Percentiles rank a stretch among this genome's conserved stretches.
phyloP scores from a whole-genome alignment of 2,113 vertebrate species.

The Zapornia atra region DNA sequence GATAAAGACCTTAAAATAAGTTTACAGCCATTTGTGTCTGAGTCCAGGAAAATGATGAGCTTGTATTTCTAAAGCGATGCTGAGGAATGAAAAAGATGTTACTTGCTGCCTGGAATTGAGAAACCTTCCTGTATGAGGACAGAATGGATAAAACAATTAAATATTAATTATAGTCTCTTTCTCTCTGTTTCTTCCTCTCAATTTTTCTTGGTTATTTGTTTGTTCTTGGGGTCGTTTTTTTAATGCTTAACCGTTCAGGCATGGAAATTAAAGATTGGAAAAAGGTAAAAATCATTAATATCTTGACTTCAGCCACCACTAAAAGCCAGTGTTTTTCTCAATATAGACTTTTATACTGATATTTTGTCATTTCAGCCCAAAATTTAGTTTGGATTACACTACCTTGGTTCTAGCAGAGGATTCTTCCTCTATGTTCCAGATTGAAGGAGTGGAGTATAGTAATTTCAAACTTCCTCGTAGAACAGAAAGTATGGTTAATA shows the following conservation, averaged over 20 bases:
- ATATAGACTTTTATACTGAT: background rate
- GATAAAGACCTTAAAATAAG: background rate
- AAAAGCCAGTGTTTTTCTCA: background rate
- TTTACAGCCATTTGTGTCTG: background rate
- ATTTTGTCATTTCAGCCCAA: background rate
- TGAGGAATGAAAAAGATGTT: background rate
- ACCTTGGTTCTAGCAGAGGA: background rate
- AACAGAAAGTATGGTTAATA: background rate
- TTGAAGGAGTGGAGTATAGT: background rate
- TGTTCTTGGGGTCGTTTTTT: background rate
- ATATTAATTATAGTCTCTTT: background rate
- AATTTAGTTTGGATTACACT: background rate
- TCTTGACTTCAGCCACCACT: background rate
- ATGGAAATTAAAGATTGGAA: background rate
- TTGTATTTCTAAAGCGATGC: background rate
- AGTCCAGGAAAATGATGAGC: background rate
- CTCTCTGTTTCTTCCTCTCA: too few relatives aligned
- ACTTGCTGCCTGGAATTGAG: background rate
- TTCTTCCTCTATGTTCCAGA: background rate
- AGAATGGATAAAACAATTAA: background rate
- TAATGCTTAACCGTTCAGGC: background rate
- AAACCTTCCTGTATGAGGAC: background rate
- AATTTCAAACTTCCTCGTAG: background rate
- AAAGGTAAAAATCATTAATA: background rate
- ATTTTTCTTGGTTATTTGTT: background rate